phyloP scores from a whole-genome alignment of 2,888 invertebrate species.

The Disparrhopalites patrizii region DNA sequence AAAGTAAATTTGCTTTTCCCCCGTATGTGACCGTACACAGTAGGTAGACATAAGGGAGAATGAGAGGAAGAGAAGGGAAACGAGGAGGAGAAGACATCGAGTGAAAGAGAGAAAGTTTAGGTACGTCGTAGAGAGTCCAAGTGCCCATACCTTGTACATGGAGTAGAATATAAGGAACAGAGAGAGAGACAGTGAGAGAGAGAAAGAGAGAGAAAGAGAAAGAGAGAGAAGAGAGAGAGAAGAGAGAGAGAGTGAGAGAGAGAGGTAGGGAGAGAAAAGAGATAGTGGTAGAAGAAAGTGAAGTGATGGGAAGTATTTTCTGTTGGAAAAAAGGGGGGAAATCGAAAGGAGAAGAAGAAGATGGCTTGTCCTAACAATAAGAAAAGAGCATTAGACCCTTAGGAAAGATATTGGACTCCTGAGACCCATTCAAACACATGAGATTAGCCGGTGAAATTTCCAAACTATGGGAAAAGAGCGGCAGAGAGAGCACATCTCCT shows the following conservation, averaged over 20 bases:
- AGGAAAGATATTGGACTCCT: constrained; percentile 44
- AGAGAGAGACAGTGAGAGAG: no score
- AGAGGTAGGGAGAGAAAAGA: constrained; percentile 18
- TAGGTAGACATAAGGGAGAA: constrained; percentile 25
- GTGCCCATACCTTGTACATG: no score
- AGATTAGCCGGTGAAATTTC: constrained; percentile 48
- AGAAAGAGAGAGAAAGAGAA: neutral
- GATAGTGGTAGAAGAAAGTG: constrained; percentile 27
- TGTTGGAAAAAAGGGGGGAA: constrained; percentile 10
- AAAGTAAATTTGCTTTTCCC: constrained; percentile 15
- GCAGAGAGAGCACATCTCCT: constrained; percentile 19
- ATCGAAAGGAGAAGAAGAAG: no score
- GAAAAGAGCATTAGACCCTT: constrained; percentile 46
- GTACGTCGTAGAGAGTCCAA: constrained; percentile 4
- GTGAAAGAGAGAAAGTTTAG: constrained; percentile 21
- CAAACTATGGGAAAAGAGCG: constrained; percentile 28
- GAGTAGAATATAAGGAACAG: no score
- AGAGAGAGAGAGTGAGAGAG: constrained; percentile 13
- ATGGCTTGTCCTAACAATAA: constrained; percentile 46
- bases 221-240: neutral
- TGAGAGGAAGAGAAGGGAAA: constrained; percentile 22
- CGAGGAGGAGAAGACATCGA: no score
- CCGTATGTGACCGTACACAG: constrained; percentile 16
- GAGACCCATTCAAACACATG: constrained; percentile 47
- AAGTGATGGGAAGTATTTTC: constrained; percentile 26